Evolutionary conservation across 2,113 vertebrate species (phyloP).

Genomic region (Melanerpes formicivorus): DNA sequence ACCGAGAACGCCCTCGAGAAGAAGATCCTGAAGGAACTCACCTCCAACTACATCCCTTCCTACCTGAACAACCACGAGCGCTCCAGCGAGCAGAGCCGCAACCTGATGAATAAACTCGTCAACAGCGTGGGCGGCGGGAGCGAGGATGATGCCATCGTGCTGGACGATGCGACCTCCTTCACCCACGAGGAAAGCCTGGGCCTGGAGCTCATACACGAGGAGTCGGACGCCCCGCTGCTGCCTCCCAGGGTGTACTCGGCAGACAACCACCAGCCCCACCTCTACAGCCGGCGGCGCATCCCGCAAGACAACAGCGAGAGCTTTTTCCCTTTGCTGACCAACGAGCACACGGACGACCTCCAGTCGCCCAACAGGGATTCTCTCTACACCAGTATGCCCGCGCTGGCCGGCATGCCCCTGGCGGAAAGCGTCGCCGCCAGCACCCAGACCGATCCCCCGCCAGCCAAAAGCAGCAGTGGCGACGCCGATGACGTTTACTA

Average conservation of each 20-base stretch:
- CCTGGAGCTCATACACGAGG: conserved; percentile 93
- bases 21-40: conserved; percentile 98
- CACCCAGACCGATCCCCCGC: conserved; percentile 84
- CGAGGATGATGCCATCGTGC: conserved; percentile 87
- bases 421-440: conserved; percentile 78
- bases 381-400: conserved; percentile 95
- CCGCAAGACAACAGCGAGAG: conserved; percentile 96
- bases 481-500: conserved; percentile 95
- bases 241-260: conserved; percentile 85
- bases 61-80: conserved; percentile 97
- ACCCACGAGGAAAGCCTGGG: conserved; percentile 91
- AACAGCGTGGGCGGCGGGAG: conserved; percentile 89
- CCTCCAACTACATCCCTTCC: conserved; percentile 96
- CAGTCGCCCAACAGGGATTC: conserved; percentile 92
- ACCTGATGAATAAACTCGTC: conserved; percentile 96
- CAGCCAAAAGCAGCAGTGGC: conserved; percentile 79
- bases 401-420: conserved; percentile 83
- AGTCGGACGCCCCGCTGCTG: conserved; percentile 89
- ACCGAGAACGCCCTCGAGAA: conserved; percentile 96
- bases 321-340: conserved; percentile 93
- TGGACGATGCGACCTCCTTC: conserved; percentile 88
- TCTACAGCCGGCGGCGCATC: conserved; percentile 85
- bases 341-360: conserved; percentile 91
- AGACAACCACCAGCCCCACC: conserved; percentile 86
- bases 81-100: conserved; percentile 90